These are phyloP conservation scores for Anagyrus pseudococci DNA, from an alignment of 2,888 invertebrate species.

Conservation along the genomic window DNA sequence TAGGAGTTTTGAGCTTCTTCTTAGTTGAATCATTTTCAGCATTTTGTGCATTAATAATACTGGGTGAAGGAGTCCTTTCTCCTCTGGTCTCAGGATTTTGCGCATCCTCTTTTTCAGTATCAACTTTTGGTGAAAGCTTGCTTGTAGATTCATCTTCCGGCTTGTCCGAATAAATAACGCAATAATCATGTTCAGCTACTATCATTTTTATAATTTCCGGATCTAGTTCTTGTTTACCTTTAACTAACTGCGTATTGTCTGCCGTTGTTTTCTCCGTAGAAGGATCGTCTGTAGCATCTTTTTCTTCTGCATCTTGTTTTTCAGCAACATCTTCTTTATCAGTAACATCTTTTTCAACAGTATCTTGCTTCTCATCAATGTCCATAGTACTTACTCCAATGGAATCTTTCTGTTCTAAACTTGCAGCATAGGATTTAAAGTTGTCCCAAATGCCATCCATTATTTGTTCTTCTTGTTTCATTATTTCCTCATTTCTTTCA, in stretches of 20 bases:
- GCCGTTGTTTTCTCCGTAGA: constrained; percentile 12
- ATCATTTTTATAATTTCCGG: constrained; percentile 54
- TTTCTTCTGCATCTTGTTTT: not conserved
- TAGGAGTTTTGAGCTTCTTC: constrained; percentile 56
- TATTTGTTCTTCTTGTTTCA: constrained; percentile 67
- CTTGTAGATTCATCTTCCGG: constrained; percentile 20
- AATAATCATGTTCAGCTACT: constrained; percentile 78
- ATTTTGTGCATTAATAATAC: not conserved
- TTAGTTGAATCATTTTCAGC: constrained; percentile 32
- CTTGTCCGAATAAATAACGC: constrained; percentile 57
- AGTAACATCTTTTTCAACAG: not conserved
- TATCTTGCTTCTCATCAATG: not conserved
- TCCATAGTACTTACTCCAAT: constrained; percentile 11
- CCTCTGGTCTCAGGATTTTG: constrained; percentile 13
- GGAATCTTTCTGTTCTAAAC: constrained; percentile 66
- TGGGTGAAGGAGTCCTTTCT: constrained; percentile 23
- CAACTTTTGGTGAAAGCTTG: constrained; percentile 19
- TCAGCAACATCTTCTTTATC: not conserved
- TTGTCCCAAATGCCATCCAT: constrained; percentile 80
- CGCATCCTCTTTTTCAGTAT: constrained; percentile 7
- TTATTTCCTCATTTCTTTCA: constrained; percentile 59
- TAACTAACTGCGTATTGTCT: not conserved
- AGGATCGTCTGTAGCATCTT: not conserved
- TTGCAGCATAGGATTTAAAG: constrained; percentile 77
- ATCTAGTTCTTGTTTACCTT: constrained; percentile 41